A percentile compares a stretch with the other conserved stretches of the same genome.
These are phyloP conservation scores for Vimba vimba DNA, from an alignment of 2,113 vertebrate species.

Conservation along the genomic window DNA sequence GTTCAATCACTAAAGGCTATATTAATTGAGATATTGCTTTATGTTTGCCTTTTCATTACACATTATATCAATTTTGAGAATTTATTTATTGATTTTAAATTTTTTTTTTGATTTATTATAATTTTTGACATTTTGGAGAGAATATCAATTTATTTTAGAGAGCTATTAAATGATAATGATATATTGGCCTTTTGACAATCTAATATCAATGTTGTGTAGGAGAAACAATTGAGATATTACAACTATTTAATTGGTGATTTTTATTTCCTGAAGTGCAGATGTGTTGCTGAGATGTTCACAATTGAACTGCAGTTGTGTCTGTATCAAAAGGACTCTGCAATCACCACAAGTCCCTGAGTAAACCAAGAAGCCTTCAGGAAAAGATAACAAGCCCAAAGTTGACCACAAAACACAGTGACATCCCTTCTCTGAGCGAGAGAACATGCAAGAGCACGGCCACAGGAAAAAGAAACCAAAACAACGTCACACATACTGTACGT, in stretches of 20 bases:
- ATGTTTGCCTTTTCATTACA: not conserved
- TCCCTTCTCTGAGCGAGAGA: slow-evolving; percentile 25
- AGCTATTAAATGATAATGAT: not conserved
- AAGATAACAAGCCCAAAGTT: slow-evolving; percentile 31
- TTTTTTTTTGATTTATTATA: not conserved
- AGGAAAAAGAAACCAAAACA: not conserved
- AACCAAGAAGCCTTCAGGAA: slow-evolving; percentile 34
- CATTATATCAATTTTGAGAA: not conserved
- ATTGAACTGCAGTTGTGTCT: not conserved
- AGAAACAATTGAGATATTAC: not conserved
- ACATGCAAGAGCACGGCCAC: slow-evolving; percentile 12
- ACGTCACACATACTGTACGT: not conserved
- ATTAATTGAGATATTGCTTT: not conserved
- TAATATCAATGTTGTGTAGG: not conserved
- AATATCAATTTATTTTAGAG: not conserved
- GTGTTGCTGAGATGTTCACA: not conserved
- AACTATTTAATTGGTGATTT: not conserved
- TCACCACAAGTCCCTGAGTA: not conserved
- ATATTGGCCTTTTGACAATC: not conserved
- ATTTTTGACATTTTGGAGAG: not conserved
- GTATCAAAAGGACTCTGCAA: slow-evolving; percentile 1
- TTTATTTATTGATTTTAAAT: no score
- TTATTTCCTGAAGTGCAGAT: not conserved
- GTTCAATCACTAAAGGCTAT: not conserved
- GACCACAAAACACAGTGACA: slow-evolving; percentile 31